Evolutionary conservation across 1,140 invertebrate genomes (phyloP), one percentile per base, ranked within the genome.

Genomic region (Plodia interpunctella): DNA sequence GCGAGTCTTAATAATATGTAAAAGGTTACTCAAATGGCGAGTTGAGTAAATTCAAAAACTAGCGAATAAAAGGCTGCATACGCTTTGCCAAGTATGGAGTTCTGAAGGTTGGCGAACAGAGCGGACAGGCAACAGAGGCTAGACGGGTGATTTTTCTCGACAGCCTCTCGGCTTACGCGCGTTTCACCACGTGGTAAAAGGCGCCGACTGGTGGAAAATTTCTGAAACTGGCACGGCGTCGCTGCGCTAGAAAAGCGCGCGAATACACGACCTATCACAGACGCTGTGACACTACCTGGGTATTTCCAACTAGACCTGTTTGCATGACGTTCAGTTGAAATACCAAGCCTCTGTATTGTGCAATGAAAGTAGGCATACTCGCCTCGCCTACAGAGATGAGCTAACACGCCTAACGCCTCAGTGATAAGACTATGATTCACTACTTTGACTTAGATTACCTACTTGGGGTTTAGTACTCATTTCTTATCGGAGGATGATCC

Each of bases 151-250:
- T 44, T 44, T 44, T 44, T 17, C 38, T 17, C 38, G 13, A 2
- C 10, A n/a, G 38, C 38, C 38, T 44, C 11, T 15, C 0, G 8
- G 38, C 38, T n/a, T 15, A 15, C 38, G 38, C 38, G 38, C 38
- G 30, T 44, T 15, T 17, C 38, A 44, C 38, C 38, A 44, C 38
- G 38, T 44, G 38, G 38, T 44, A 15, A 44, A 44, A 44, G 20
- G 21, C 51, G 51, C 51, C 51, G 11, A n/a, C 51, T 53, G 51
- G 51, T n/a, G 51, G 51, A 53, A 53, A 53, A 53, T 5, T 53
- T 53, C 19, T 53, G 21, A n/a, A 53, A 53, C 51, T 25, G 11
- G 2, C 13, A 15, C 20, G 19, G 11, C 19, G 51, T n/a, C 18
- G 51, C 20, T 25, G 13, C 20, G 20, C 51, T 53, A 53, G 51